These are phyloP conservation scores for Himalopsyche tibetana DNA, from an alignment of 2,888 invertebrate species.

Conservation along the genomic window DNA sequence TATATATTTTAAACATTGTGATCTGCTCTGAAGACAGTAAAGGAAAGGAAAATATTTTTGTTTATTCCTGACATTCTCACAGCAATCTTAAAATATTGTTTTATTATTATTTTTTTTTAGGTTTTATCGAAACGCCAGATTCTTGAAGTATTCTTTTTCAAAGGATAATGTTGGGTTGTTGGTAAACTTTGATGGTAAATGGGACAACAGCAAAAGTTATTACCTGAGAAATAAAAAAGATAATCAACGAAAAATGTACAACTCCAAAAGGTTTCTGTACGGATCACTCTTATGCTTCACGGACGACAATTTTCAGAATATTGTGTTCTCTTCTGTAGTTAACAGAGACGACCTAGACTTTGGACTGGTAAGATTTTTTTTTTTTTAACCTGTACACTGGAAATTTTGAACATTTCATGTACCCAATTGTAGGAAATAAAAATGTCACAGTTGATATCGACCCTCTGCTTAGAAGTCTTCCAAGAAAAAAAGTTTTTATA, in stretches of 20 bases:
- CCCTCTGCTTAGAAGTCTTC: too few relatives aligned
- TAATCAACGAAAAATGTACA: not conserved
- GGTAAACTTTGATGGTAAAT: slow-evolving; percentile 70
- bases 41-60: too few relatives aligned
- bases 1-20: too few relatives aligned
- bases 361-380: slow-evolving; percentile 69
- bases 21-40: too few relatives aligned
- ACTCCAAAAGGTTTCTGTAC: slow-evolving; percentile 79
- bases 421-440: too few relatives aligned
- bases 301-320: slow-evolving; percentile 80
- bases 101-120: slow-evolving; percentile 32
- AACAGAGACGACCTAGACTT: slow-evolving; percentile 74
- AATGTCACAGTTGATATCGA: too few relatives aligned
- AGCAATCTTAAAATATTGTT: not conserved
- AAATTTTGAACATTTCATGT: too few relatives aligned
- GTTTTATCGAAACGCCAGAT: slow-evolving; percentile 46
- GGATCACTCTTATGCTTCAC: slow-evolving; percentile 87
- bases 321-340: slow-evolving; percentile 83
- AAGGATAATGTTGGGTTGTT: slow-evolving; percentile 73
- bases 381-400: not conserved
- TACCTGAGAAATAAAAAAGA: not conserved
- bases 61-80: not conserved
- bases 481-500: too few relatives aligned
- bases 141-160: slow-evolving; percentile 44
- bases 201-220: not conserved